These are phyloP conservation scores for Oscheius sp. DNA, from an alignment of 2,888 invertebrate species.

Conservation along the genomic window DNA sequence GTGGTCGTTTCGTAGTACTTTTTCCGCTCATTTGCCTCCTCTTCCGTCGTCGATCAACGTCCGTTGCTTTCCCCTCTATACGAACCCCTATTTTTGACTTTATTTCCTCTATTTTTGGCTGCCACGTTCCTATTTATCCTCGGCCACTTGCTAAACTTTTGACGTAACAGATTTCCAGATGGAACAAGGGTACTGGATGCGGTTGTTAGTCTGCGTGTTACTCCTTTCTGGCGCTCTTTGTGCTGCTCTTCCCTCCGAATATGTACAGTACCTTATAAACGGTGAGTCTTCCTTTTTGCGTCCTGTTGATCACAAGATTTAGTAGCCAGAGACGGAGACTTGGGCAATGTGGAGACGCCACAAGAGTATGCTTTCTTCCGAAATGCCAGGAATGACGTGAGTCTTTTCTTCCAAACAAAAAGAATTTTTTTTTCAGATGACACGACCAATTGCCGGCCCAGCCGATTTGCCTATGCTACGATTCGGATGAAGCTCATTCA, in stretches of 20 bases:
- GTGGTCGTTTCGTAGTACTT: too few species aligned
- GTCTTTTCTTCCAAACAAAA: not conserved
- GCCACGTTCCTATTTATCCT: not conserved
- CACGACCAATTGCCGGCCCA: constrained; percentile 27
- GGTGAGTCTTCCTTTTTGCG: constrained; percentile 15
- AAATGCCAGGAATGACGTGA: constrained; percentile 25
- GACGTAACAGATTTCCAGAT: constrained; percentile 4
- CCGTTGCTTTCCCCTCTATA: not conserved
- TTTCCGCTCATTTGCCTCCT: not conserved
- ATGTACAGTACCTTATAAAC: constrained; percentile 51
- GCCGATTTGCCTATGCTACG: constrained; percentile 46
- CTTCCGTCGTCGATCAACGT: not conserved
- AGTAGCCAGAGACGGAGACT: constrained; percentile 25
- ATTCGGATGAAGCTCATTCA: constrained; percentile 41
- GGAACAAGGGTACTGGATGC: constrained; percentile 33
- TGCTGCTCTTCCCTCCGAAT: constrained; percentile 49
- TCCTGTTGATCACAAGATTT: not conserved
- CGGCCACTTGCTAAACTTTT: not conserved
- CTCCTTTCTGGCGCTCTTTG: constrained; percentile 21
- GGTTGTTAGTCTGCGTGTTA: constrained; percentile 26
- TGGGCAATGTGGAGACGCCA: constrained; percentile 15
- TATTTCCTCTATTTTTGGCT: not conserved
- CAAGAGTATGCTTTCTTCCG: constrained; percentile 24
- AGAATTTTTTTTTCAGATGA: constrained; percentile 21
- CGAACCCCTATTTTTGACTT: not conserved